These are phyloP conservation scores for Tenualosa thibaudeaui DNA, from an alignment of 2,797 vertebrate species.

Conservation along the genomic window DNA sequence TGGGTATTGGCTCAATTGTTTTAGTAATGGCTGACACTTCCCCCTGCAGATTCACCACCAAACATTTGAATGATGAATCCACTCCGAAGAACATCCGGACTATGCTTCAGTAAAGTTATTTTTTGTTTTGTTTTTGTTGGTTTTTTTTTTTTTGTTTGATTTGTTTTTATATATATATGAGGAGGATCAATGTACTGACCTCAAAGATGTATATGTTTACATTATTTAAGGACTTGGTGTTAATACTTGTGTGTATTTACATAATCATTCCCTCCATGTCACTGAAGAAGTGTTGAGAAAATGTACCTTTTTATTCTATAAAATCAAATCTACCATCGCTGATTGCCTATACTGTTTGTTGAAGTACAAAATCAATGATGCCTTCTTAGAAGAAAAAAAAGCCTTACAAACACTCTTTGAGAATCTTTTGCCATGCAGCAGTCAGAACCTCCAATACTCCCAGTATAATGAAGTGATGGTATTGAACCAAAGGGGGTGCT, in stretches of 20 bases:
- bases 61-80: constrained; percentile 98
- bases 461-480: constrained; percentile 36
- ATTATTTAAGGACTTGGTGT: constrained; percentile 98
- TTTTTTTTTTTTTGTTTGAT: constrained; percentile 33
- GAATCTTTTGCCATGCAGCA: constrained; percentile 51
- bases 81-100: constrained; percentile 97
- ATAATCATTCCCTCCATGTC: constrained; percentile 86
- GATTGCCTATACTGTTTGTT: constrained; percentile 66
- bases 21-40: neutral
- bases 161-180: constrained; percentile 66
- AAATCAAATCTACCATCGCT: constrained; percentile 29
- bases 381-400: constrained; percentile 55
- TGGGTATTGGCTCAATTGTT: neutral
- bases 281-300: constrained; percentile 73
- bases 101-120: constrained; percentile 91
- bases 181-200: constrained; percentile 90
- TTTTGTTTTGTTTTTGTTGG: constrained; percentile 42
- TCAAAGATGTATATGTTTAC: constrained; percentile 99
- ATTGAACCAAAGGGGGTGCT: constrained; percentile 45
- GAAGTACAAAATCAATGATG: constrained; percentile 73
- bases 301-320: constrained; percentile 64
- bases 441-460: constrained; percentile 48
- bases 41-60: constrained; percentile 92
- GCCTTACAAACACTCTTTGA: constrained; percentile 66
- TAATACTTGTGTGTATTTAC: constrained; percentile 94